phyloP scores from a whole-genome alignment of 2,888 invertebrate species.

The Anagyrus pseudococci region DNA sequence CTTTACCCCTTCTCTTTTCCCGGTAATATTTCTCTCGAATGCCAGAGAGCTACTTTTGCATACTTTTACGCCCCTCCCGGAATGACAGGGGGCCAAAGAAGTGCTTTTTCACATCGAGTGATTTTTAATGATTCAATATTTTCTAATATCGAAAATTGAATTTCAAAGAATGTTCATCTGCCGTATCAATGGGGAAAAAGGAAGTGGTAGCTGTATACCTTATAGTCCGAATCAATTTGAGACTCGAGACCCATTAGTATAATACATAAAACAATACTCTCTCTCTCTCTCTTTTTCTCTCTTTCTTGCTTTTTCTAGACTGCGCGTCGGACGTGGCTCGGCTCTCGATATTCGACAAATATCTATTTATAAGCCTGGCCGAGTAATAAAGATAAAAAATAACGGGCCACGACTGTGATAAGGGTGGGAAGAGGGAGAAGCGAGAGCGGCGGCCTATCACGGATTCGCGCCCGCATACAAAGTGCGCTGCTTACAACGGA shows the following conservation, averaged over 20 bases:
- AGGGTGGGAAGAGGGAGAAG: constrained; percentile 12
- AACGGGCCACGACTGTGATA: constrained; percentile 45
- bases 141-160: too few relatives aligned
- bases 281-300: background rate
- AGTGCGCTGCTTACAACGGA: constrained; percentile 52
- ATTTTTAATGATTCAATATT: too few relatives aligned
- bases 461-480: constrained; percentile 56
- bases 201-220: too few relatives aligned
- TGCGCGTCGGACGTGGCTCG: background rate
- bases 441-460: constrained; percentile 11
- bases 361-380: constrained; percentile 43
- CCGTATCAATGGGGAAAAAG: too few relatives aligned
- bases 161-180: too few relatives aligned
- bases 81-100: too few relatives aligned
- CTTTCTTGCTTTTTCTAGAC: background rate
- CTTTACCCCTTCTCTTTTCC: background rate
- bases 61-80: too few relatives aligned
- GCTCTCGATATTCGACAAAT: background rate
- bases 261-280: too few relatives aligned
- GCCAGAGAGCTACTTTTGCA: too few relatives aligned
- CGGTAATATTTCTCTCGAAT: constrained; percentile 7
- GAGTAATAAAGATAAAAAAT: constrained; percentile 62
- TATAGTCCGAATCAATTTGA: too few relatives aligned
- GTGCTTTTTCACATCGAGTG: too few relatives aligned
- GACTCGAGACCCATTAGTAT: too few relatives aligned